phyloP scores from a whole-genome alignment of 2,797 vertebrate species.

The Cephalopachus bancanus region DNA sequence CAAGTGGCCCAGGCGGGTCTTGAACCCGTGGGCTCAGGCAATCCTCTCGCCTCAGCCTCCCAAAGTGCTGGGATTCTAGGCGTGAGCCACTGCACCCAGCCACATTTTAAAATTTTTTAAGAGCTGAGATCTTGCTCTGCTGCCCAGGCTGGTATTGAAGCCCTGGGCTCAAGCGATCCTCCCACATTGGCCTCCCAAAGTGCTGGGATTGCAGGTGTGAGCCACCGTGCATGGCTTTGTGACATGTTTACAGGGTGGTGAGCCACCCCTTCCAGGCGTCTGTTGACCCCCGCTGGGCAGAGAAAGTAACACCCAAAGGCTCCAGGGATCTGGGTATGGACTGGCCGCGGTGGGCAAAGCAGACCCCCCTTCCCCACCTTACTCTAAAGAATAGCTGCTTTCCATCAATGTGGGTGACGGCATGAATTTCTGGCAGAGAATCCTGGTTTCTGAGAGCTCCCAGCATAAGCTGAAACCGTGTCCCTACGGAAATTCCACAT shows the following conservation, averaged over 20 bases:
- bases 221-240: not conserved
- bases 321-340: not conserved
- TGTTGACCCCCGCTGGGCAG: not conserved
- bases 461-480: not conserved
- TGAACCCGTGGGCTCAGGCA: too few species aligned
- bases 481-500: not conserved
- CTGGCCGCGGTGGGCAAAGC: rapidly evolving
- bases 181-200: not conserved
- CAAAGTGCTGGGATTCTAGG: too few species aligned
- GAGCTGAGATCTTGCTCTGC: too few species aligned
- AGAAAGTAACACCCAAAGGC: not conserved
- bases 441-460: not conserved
- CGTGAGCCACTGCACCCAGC: too few species aligned
- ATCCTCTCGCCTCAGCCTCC: too few species aligned
- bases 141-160: too few species aligned
- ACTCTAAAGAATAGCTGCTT: not conserved
- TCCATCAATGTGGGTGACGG: rapidly evolving
- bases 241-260: not conserved
- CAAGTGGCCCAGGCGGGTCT: too few species aligned
- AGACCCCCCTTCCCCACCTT: not conserved
- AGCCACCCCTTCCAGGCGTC: not conserved
- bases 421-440: not conserved
- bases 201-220: not conserved
- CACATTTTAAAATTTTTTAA: too few species aligned
- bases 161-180: too few species aligned